phyloP scores from a whole-genome alignment of 2,888 invertebrate genomes.

The Capitulum mitella region DNA sequence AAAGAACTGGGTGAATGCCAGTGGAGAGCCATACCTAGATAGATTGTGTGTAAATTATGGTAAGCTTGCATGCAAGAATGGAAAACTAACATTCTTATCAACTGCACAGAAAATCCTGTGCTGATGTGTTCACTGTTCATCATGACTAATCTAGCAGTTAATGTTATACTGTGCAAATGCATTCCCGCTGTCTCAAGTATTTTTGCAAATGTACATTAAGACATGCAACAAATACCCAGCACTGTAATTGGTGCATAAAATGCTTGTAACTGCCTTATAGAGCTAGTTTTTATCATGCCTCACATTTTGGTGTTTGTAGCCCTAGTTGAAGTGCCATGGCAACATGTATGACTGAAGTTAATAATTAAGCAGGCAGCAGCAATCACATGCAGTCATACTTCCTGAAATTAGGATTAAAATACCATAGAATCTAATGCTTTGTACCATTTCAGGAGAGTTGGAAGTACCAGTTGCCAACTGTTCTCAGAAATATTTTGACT shows the following conservation, averaged over 20 bases:
- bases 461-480: slow-evolving; percentile 76
- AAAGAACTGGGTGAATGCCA: slow-evolving; percentile 30
- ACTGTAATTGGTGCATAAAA: background rate
- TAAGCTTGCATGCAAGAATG: background rate
- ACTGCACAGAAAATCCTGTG: background rate
- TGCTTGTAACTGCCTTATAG: background rate
- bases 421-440: background rate
- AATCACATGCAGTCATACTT: background rate
- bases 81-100: too few species aligned
- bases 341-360: too few species aligned
- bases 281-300: background rate
- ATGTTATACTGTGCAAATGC: background rate
- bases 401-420: background rate
- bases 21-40: background rate
- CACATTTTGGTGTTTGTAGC: background rate
- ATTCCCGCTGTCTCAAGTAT: background rate
- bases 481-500: slow-evolving; percentile 60
- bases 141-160: background rate
- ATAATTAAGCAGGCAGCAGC: too few species aligned
- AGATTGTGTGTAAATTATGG: background rate
- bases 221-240: background rate
- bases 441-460: slow-evolving; percentile 46
- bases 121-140: background rate
- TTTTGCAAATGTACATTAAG: background rate
- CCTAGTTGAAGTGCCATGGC: too few species aligned